Evolutionary conservation across 2,888 invertebrate genomes (phyloP), one percentile per base, ranked within the genome.

Genomic region (Amphipyra tragopoginis): DNA sequence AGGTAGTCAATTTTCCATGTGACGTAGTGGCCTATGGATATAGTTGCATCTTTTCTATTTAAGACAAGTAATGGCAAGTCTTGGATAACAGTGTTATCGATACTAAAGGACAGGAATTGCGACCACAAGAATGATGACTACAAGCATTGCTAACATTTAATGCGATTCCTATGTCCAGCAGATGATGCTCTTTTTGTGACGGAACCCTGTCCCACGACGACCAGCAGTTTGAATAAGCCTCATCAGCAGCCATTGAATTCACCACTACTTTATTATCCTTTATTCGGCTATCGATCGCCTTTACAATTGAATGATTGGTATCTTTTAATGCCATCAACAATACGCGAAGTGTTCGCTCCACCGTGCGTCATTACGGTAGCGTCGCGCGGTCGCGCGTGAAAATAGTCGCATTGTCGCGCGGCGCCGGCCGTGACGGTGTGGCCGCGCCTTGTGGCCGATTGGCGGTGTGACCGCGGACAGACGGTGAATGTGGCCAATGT

Each of bases 361-460:
- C 67, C 53, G 72, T 67, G 77, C 75, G 78, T 80, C 70, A 80
- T 80, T 73, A 74, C 49, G 59, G 66, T 40, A 40, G 58, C 45
- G 78, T 51, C 76, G 77, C 72, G 72, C 77, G 81, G 57, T 83
- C 82, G 75, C 78, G 85, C 89, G 87, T 86, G 86, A 85, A 84
- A 80, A 83, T 69, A 60, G 81, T 65, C 68, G 82, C 75, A 89
- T 87, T 88, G 87, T 86, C 78, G 80, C 79, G 79, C 82, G 67
- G 71, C 86, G 79, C 65, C 58, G 58, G 65, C 74, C 86, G 85
- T 86, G 86, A 88, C 88, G 73, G 72, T 60, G 80, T 72, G 78
- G 83, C 83, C 85, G 77, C 88, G 79, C 85, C 90, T 84, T 83
- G 82, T 54, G 80, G 82, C 70, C 73, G 61, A 74, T 75, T 80